These are phyloP conservation scores for Caerostris extrusa DNA, from an alignment of 1,140 invertebrate genomes.

Conservation along the genomic window DNA sequence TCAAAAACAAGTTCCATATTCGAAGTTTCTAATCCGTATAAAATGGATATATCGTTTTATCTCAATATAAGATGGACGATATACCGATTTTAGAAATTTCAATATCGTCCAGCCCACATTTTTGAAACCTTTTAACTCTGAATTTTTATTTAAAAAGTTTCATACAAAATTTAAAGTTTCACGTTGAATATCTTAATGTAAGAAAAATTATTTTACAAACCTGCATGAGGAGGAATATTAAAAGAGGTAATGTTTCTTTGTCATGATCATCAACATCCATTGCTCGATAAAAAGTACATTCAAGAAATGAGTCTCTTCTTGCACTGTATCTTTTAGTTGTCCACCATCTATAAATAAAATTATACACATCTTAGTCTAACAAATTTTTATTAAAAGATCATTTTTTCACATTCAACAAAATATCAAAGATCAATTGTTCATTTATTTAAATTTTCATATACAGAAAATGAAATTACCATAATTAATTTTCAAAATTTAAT, in stretches of 20 bases:
- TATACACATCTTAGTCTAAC: background rate
- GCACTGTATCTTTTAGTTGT: conserved; percentile 83
- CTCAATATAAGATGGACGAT: too few species aligned
- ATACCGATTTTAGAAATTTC: too few species aligned
- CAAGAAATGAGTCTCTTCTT: conserved; percentile 84
- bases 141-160: too few species aligned
- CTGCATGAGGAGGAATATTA: conserved; percentile 98
- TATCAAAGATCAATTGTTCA: background rate
- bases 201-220: conserved; percentile 81
- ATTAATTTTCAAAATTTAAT: background rate
- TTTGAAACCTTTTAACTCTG: too few species aligned
- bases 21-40: too few species aligned
- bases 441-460: background rate
- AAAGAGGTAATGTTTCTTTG: conserved; percentile 95
- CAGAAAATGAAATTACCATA: background rate
- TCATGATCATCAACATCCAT: conserved; percentile 97
- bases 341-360: conserved; percentile 57
- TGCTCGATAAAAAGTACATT: conserved; percentile 85
- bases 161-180: too few species aligned
- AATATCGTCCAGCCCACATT: too few species aligned
- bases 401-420: background rate
- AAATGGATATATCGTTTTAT: too few species aligned
- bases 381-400: background rate
- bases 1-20: too few species aligned
- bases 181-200: too few species aligned